These are phyloP conservation scores for Eupeodes latifasciatus DNA, from an alignment of 2,888 invertebrate species.

Conservation along the genomic window DNA sequence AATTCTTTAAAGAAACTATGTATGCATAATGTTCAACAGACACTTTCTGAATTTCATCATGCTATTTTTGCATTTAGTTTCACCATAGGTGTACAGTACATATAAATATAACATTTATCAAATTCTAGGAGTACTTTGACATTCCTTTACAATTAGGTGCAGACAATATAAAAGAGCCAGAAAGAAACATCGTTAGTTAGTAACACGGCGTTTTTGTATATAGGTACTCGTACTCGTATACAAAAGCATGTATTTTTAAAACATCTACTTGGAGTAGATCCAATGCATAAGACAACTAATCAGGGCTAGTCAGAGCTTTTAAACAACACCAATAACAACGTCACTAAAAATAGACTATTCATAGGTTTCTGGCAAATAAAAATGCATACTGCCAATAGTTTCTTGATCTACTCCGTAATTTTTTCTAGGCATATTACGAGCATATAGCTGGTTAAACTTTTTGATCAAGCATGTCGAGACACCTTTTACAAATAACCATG, in stretches of 20 bases:
- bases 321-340: constrained; percentile 56
- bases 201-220: constrained; percentile 58
- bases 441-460: constrained; percentile 4
- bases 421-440: constrained; percentile 19
- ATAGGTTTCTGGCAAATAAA: constrained; percentile 54
- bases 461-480: neutral
- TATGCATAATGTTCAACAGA: too few relatives aligned
- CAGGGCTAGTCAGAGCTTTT: constrained; percentile 65
- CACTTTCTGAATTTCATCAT: too few relatives aligned
- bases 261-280: constrained; percentile 83
- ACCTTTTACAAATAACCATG: neutral
- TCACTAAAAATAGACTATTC: constrained; percentile 64
- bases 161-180: constrained; percentile 49
- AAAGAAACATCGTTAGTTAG: constrained; percentile 57
- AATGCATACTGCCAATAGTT: constrained; percentile 63
- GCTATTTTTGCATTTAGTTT: too few relatives aligned
- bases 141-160: constrained; percentile 28
- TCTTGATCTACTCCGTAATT: constrained; percentile 44
- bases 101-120: constrained; percentile 4
- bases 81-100: too few relatives aligned
- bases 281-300: constrained; percentile 82
- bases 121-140: constrained; percentile 28
- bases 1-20: too few relatives aligned
- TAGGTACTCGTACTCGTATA: neutral
- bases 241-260: constrained; percentile 82